These are phyloP conservation scores for Anastrepha ludens DNA, from an alignment of 1,140 invertebrate species.

Conservation along the genomic window DNA sequence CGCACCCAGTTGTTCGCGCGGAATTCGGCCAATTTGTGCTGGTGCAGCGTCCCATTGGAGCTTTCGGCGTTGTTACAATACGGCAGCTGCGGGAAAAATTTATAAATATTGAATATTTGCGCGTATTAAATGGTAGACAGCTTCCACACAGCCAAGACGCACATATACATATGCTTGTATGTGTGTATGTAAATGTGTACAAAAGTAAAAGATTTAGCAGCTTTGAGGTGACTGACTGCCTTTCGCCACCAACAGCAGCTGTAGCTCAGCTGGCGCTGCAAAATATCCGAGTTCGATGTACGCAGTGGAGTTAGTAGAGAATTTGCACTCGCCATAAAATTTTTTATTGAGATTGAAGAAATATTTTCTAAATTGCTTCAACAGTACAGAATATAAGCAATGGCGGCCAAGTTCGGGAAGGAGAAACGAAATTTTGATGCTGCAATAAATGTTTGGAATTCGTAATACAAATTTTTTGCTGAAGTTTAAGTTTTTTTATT, in stretches of 20 bases:
- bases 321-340: not conserved
- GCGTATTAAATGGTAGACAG: constrained; percentile 9
- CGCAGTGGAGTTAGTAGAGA: not conserved
- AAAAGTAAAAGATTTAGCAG: not conserved
- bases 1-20: no score
- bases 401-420: not conserved
- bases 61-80: no score
- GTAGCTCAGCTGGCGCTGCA: not conserved
- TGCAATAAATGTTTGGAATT: constrained; percentile 36
- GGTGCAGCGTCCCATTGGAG: no score
- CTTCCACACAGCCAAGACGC: not conserved
- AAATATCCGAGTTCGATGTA: not conserved
- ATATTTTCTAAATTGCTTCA: constrained; percentile 32
- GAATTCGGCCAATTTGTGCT: no score
- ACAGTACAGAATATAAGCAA: not conserved
- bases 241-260: not conserved
- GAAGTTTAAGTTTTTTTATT: not conserved
- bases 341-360: constrained; percentile 13
- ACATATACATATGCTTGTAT: no score
- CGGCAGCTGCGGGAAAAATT: not conserved
- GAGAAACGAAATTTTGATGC: constrained; percentile 12
- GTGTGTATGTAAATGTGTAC: no score
- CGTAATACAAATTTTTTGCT: not conserved
- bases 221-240: not conserved
- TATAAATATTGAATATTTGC: constrained; percentile 46